Conservation (phyloP, 2,797 vertebrate genomes). For the Phoxinus dragarum region DNA sequence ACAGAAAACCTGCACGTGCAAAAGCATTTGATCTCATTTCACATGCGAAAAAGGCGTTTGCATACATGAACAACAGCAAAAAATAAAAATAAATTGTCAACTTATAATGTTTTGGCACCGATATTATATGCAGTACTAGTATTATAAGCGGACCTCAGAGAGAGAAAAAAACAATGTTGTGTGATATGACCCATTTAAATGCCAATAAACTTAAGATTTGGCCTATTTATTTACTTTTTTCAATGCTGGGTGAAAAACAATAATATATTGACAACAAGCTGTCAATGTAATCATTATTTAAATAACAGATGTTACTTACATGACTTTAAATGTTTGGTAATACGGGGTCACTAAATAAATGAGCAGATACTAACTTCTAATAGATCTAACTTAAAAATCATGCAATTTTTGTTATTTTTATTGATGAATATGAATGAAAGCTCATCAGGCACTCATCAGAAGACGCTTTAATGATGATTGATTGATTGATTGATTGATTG, state of each 20-base stretch:
- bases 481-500: neutral
- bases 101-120: neutral
- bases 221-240: neutral
- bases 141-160: neutral
- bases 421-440: conserved; percentile 4
- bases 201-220: neutral
- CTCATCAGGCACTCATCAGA: conserved; percentile 7
- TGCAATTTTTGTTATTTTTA: neutral
- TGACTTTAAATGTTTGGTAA: neutral
- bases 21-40: neutral
- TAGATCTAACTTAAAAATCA: neutral
- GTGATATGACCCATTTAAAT: conserved; percentile 6
- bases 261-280: neutral
- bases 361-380: neutral
- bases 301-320: neutral
- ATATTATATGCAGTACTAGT: neutral
- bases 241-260: neutral
- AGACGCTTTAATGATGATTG: conserved; percentile 9
- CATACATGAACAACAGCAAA: neutral
- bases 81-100: neutral
- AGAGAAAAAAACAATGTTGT: neutral
- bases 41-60: neutral
- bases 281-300: neutral
- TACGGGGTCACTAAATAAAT: neutral
- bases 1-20: conserved; percentile 3